A percentile compares a stretch with the other conserved stretches of the same genome.
Evolutionary conservation across 1,140 invertebrate species (phyloP).

Genomic region (Anagrus nilaparvatae): DNA sequence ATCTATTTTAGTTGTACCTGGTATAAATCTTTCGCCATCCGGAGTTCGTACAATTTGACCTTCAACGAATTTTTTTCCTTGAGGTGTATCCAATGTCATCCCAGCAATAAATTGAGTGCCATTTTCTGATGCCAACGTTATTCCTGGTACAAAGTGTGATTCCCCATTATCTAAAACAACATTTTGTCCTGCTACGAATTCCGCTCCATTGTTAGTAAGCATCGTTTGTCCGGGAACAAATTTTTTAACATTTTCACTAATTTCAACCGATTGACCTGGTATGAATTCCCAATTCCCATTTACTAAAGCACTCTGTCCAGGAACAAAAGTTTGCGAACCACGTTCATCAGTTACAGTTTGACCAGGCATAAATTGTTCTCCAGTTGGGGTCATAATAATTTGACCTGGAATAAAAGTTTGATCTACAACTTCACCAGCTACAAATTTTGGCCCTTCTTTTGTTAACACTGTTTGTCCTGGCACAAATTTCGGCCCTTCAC

Average conservation of each 20-base stretch:
- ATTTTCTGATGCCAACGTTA: conserved; percentile 43
- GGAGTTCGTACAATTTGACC: conserved; percentile 52
- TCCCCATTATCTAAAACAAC: conserved; percentile 38
- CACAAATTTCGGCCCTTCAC: conserved; percentile 45
- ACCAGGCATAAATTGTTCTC: conserved; percentile 47
- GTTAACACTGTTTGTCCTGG: conserved; percentile 56
- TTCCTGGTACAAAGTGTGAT: conserved; percentile 52
- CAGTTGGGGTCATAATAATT: conserved; percentile 50
- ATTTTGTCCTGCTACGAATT: conserved; percentile 60
- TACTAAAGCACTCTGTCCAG: conserved; percentile 34
- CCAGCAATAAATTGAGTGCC: conserved; percentile 53
- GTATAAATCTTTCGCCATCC: conserved; percentile 48
- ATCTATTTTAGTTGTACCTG: conserved; percentile 44
- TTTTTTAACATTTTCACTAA: conserved; percentile 31
- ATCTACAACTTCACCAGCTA: conserved; percentile 49
- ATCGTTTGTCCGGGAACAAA: conserved; percentile 56
- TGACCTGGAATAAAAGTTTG: conserved; percentile 58
- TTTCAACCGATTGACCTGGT: conserved; percentile 41
- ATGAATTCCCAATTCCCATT: conserved; percentile 38
- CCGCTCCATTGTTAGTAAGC: conserved; percentile 42
- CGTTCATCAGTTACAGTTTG: conserved; percentile 44
- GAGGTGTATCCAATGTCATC: conserved; percentile 51
- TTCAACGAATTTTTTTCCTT: conserved; percentile 55
- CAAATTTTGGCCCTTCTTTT: conserved; percentile 54
- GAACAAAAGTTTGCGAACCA: conserved; percentile 43